Evolutionary conservation across 2,888 invertebrate species (phyloP).

Genomic region (Abrostola triplasia): DNA sequence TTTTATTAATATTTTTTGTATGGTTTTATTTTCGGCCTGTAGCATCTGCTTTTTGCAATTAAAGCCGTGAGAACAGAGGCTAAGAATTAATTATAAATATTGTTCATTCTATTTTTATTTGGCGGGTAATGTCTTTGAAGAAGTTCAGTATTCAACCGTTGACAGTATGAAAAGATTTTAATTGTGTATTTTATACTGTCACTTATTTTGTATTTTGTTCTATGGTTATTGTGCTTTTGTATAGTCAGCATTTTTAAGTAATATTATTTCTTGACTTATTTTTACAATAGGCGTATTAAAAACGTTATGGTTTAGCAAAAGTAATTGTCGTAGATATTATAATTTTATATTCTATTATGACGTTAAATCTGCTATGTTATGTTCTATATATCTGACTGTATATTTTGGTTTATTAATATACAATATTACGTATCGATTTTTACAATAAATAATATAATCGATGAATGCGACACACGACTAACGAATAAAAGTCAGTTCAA

Average conservation of each 20-base stretch:
- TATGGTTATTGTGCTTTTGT: conserved; percentile 13
- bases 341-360: too few relatives aligned
- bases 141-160: conserved; percentile 38
- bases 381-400: too few relatives aligned
- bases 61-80: conserved; percentile 85
- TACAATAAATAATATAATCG: background rate
- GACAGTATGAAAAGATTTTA: conserved; percentile 50
- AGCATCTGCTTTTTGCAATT: conserved; percentile 84
- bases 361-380: too few relatives aligned
- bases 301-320: too few relatives aligned
- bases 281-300: too few relatives aligned
- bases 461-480: background rate
- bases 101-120: conserved; percentile 54
- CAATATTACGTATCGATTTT: background rate
- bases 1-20: conserved; percentile 79
- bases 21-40: conserved; percentile 73
- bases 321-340: too few relatives aligned
- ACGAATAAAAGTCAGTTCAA: background rate
- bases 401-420: too few relatives aligned
- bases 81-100: conserved; percentile 75
- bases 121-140: conserved; percentile 42
- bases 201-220: background rate
- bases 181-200: conserved; percentile 35
- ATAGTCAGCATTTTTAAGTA: conserved; percentile 9
- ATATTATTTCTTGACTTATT: background rate